These are phyloP conservation scores for Cantharis nigra DNA, from an alignment of 2,888 invertebrate species.

Conservation along the genomic window DNA sequence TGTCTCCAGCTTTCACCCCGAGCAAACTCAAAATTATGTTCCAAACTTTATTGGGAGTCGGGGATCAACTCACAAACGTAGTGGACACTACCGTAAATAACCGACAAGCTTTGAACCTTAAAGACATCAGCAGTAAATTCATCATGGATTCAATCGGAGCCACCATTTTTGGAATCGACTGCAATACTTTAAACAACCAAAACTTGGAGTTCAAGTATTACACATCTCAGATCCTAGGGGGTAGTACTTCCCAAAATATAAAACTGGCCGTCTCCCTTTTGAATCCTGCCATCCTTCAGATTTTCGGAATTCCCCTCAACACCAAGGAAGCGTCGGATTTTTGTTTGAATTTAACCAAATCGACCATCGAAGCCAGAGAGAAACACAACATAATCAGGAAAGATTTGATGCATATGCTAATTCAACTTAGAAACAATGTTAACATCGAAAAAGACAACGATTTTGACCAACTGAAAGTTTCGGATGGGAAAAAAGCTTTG, in stretches of 20 bases:
- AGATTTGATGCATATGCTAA: slow-evolving; percentile 8
- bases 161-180: slow-evolving; percentile 51
- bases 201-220: slow-evolving; percentile 44
- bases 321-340: neutral
- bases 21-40: slow-evolving; percentile 60
- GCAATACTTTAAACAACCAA: slow-evolving; percentile 54
- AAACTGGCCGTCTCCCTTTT: neutral
- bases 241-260: slow-evolving; percentile 4
- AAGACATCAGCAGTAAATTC: slow-evolving; percentile 42
- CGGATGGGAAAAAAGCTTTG: neutral
- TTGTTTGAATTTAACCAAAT: neutral
- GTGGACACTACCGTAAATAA: slow-evolving; percentile 24
- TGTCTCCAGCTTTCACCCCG: slow-evolving; percentile 58
- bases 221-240: slow-evolving; percentile 40
- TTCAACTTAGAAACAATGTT: slow-evolving; percentile 3
- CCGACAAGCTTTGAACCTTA: slow-evolving; percentile 32
- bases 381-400: neutral
- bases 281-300: neutral
- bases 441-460: neutral
- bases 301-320: neutral
- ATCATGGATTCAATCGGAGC: slow-evolving; percentile 52
- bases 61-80: slow-evolving; percentile 38
- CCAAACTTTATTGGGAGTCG: slow-evolving; percentile 51
- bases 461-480: neutral
- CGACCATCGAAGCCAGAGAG: slow-evolving; percentile 2